Evolutionary conservation across 2,888 invertebrate species (phyloP), one percentile per base, ranked within the genome.

Genomic region (Adineta ricciae): DNA sequence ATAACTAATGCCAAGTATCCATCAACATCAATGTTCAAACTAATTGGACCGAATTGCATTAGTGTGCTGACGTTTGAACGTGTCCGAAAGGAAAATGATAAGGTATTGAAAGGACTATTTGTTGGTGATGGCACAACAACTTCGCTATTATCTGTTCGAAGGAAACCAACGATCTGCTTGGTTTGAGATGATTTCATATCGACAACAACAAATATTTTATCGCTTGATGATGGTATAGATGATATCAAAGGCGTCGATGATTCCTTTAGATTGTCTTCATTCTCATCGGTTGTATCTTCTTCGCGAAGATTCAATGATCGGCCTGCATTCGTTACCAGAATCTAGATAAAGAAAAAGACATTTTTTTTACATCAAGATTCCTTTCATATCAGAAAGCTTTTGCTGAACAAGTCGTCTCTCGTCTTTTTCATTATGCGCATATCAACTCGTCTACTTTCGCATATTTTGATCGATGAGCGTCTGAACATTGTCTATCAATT

Each of bases 141-240:
- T 78, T 38, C 78, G n/a, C 9, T 41, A 41, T 78, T 41, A 78
- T 78, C 78, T 36, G 24, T 78, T 16, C 41, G 78, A 78, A 41
- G 11, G 41, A 78, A 78, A 41, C 41, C 38, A 41, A 78, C 41
- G 9, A 41, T 78, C n/a, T 41, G 38, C 19, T 36, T 41, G 4
- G 19, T 19, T 32, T 64, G 32, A 2, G 64, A 27, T n/a, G 78
- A 41, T 41, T 78, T 41, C 78, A 78, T 78, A 41, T 78, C 78
- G n/a, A 78, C 78, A 41, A 78, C 24, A 78, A 78, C 78, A 78
- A 78, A 78, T 2, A 78, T 41, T 41, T 78, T 78, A n/a, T 78
- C 78, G 41, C 41, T 41, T 0, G 21, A 41, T 24, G n/a, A 41
- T 19, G 73, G 24, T 21, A n/a, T 1, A 24, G 38, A 41, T 78